Evolutionary conservation across 2,797 vertebrate species (phyloP).

Genomic region (Rhincodon typus): DNA sequence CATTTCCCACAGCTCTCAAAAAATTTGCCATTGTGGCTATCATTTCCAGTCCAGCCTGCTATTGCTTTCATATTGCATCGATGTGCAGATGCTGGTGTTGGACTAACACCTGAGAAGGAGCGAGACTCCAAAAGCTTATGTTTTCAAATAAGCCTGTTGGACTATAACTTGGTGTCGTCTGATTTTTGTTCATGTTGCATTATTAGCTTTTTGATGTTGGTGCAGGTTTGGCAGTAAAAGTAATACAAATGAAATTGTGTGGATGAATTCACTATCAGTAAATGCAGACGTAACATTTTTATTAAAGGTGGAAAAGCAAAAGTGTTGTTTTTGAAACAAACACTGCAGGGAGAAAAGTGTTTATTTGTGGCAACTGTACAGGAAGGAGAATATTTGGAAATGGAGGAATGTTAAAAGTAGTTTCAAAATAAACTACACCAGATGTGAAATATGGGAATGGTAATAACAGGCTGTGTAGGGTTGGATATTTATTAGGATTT

Average conservation of each 20-base stretch:
- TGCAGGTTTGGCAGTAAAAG: background rate
- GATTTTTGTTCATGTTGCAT: no score
- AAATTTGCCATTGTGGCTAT: background rate
- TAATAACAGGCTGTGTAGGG: constrained; percentile 15
- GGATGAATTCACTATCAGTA: background rate
- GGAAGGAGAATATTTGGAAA: background rate
- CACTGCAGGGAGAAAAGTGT: background rate
- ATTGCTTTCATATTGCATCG: background rate
- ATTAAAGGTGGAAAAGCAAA: background rate
- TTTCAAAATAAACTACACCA: constrained; percentile 32
- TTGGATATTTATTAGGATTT: constrained; percentile 21
- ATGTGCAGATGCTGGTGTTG: no score
- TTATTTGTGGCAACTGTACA: constrained; percentile 24
- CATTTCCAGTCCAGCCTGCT: background rate
- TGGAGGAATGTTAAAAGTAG: constrained; percentile 1
- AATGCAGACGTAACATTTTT: background rate
- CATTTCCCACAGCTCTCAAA: background rate
- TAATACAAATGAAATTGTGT: no score
- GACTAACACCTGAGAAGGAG: no score
- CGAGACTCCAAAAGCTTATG: no score
- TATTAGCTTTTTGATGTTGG: background rate
- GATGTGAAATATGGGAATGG: constrained; percentile 30
- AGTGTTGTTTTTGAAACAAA: constrained; percentile 11
- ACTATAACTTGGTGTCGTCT: no score
- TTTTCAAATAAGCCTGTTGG: no score